These are phyloP conservation scores for Hydractinia symbiolongicarpus DNA, from an alignment of 30 jellyfish, hydroid and myxozoan genomes.

Conservation along the genomic window DNA sequence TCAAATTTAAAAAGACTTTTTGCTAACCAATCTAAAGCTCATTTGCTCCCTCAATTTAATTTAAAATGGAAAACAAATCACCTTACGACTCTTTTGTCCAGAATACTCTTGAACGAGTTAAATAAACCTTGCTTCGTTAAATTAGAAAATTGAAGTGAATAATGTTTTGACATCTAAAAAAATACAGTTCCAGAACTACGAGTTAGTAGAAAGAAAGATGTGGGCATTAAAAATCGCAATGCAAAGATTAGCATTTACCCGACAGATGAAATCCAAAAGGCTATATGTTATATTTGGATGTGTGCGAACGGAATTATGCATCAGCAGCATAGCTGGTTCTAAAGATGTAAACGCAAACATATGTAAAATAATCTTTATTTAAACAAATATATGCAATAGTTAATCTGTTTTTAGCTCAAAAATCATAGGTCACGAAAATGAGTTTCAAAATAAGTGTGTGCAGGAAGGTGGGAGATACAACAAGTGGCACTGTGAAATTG, in stretches of 20 bases:
- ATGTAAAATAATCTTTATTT: too few relatives aligned
- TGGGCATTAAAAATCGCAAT: neutral
- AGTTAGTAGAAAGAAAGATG: neutral
- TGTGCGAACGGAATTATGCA: constrained; percentile 91
- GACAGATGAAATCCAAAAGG: constrained; percentile 84
- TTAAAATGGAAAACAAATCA: neutral
- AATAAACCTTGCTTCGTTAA: constrained; percentile 67
- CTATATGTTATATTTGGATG: constrained; percentile 89
- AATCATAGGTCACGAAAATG: too few relatives aligned
- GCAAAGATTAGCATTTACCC: constrained; percentile 36
- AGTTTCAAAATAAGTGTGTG: too few relatives aligned
- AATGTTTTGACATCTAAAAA: constrained; percentile 51
- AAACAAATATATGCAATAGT: too few relatives aligned
- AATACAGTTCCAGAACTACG: neutral
- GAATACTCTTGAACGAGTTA: constrained; percentile 63
- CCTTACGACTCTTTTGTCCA: constrained; percentile 97
- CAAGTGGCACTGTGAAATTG: too few relatives aligned
- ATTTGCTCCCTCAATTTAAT: too few relatives aligned
- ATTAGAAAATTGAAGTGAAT: constrained; percentile 46
- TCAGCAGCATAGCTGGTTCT: constrained; percentile 95
- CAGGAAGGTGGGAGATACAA: too few relatives aligned
- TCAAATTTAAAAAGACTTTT: too few relatives aligned
- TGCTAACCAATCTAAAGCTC: too few relatives aligned
- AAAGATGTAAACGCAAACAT: constrained; percentile 5
- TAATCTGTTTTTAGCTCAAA: too few relatives aligned